A percentile compares a stretch with the other conserved stretches of the same genome.
phyloP scores from a whole-genome alignment of 1,140 invertebrate species.

The Caenorhabditis tropicalis region DNA sequence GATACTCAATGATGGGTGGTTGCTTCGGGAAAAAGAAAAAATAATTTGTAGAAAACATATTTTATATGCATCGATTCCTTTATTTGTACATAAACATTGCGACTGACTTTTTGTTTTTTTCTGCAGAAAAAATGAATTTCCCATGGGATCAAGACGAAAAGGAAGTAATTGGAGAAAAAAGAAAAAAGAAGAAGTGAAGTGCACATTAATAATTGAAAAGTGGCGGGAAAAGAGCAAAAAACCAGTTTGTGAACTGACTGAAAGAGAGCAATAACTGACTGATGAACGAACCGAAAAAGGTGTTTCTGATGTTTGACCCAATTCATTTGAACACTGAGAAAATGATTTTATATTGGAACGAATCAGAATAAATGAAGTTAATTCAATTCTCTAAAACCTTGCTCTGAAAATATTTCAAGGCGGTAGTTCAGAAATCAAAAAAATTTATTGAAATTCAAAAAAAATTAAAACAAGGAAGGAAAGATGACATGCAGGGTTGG shows the following conservation, averaged over 20 bases:
- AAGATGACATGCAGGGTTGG: background rate
- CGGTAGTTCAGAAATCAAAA: too few species aligned
- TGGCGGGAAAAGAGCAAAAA: background rate
- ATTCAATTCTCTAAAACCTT: too few species aligned
- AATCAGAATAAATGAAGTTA: too few species aligned
- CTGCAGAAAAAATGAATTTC: background rate
- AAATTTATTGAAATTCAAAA: background rate
- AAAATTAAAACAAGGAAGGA: background rate
- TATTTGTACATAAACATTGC: slow-evolving; percentile 16
- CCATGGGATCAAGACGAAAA: background rate
- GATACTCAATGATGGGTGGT: slow-evolving; percentile 20
- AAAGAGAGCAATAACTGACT: background rate
- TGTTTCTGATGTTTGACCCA: background rate
- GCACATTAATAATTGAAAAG: slow-evolving; percentile 5
- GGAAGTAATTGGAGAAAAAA: too few species aligned
- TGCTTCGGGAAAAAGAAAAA: slow-evolving; percentile 33
- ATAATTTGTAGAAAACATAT: background rate
- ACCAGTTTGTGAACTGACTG: background rate
- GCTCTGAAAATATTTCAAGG: too few species aligned
- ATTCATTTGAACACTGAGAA: background rate
- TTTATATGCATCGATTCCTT: background rate
- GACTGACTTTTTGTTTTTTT: background rate
- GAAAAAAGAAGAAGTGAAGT: slow-evolving; percentile 2
- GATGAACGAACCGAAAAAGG: background rate
- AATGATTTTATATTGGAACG: background rate